These are phyloP conservation scores for Pholis gunnellus DNA, from an alignment of 2,113 vertebrate species.

Conservation along the genomic window DNA sequence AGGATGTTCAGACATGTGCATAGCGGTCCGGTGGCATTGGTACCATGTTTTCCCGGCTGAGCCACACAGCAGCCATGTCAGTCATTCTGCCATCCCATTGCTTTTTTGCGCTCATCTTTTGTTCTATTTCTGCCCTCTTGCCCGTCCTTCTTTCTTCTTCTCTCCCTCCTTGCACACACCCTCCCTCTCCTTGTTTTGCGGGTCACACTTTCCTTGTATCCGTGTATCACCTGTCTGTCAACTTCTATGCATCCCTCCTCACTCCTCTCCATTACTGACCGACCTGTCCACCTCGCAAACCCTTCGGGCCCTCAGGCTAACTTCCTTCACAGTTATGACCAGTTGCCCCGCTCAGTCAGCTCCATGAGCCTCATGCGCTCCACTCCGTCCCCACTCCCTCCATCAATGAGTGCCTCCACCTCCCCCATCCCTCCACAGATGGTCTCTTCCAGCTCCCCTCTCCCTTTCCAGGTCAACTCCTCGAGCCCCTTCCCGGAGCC, in stretches of 20 bases:
- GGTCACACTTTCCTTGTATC: slow-evolving; percentile 25
- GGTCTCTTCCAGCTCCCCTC: slow-evolving; percentile 83
- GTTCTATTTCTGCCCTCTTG: slow-evolving; percentile 51
- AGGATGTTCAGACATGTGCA: background rate
- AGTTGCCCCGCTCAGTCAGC: slow-evolving; percentile 77
- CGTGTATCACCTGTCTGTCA: slow-evolving; percentile 21
- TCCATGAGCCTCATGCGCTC: slow-evolving; percentile 82
- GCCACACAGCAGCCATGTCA: slow-evolving; percentile 42
- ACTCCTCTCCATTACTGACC: slow-evolving; percentile 18
- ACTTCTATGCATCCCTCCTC: background rate
- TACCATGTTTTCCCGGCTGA: slow-evolving; percentile 31
- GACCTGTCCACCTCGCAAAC: slow-evolving; percentile 5
- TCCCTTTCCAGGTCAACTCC: slow-evolving; percentile 87
- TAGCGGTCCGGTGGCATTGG: background rate
- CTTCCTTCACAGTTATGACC: slow-evolving; percentile 77
- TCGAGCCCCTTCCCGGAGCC: slow-evolving; percentile 91
- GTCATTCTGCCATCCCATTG: slow-evolving; percentile 73
- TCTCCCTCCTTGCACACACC: slow-evolving; percentile 42
- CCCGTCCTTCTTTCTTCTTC: slow-evolving; percentile 32
- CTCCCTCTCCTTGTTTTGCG: slow-evolving; percentile 43
- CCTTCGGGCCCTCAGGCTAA: slow-evolving; percentile 61
- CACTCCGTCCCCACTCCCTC: slow-evolving; percentile 78
- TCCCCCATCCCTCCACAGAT: slow-evolving; percentile 83
- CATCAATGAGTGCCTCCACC: slow-evolving; percentile 79
- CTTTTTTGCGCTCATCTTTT: slow-evolving; percentile 71